Conservation (phyloP, 2,888 invertebrate species). For the Macaria liturata region DNA sequence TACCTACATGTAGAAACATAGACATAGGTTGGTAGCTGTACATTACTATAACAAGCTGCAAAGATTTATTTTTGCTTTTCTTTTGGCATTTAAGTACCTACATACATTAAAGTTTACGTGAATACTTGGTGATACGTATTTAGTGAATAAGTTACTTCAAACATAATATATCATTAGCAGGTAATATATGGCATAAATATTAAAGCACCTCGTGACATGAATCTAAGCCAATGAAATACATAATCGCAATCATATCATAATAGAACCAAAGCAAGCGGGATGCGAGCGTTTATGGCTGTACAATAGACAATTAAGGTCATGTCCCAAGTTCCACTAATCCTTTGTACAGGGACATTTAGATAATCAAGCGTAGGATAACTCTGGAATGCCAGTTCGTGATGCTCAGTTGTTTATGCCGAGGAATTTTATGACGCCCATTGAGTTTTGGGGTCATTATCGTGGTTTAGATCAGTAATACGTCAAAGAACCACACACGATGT, state of each 20-base stretch:
- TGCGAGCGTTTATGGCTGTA: constrained; percentile 44
- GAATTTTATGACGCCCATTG: constrained; percentile 69
- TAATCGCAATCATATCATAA: constrained; percentile 22
- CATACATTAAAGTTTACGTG: no score
- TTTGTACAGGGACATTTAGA: constrained; percentile 69
- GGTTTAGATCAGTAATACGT: constrained; percentile 69
- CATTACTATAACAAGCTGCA: no score
- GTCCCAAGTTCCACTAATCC: constrained; percentile 54
- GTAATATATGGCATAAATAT: background rate
- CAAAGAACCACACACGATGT: constrained; percentile 76
- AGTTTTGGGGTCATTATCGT: constrained; percentile 66
- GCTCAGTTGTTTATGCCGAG: constrained; percentile 55
- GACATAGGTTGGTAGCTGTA: no score
- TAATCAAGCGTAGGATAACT: constrained; percentile 61
- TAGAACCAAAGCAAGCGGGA: constrained; percentile 20
- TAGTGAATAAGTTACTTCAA: background rate
- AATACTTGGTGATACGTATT: no score
- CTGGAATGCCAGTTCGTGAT: constrained; percentile 71
- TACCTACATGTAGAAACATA: background rate
- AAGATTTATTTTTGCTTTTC: no score
- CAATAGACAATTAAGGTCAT: constrained; percentile 63
- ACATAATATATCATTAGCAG: background rate
- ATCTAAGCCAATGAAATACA: constrained; percentile 14
- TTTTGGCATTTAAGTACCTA: no score
- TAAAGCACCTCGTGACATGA: background rate